Conservation (phyloP, 1,140 invertebrate species). For the Frieseomelitta varia region DNA sequence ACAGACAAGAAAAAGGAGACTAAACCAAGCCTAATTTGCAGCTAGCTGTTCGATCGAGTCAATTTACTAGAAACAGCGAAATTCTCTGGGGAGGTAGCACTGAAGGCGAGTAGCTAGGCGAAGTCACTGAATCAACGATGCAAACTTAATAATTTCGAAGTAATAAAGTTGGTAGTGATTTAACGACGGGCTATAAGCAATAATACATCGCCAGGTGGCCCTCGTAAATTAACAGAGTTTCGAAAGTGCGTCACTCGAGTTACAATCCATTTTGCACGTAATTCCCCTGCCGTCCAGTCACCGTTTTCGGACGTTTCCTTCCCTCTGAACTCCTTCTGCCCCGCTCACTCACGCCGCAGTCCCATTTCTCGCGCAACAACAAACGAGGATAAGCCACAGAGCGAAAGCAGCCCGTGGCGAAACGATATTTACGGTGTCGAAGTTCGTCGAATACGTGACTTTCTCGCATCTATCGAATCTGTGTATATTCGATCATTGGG, state of each 20-base stretch:
- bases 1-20: no score
- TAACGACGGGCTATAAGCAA: slow-evolving; percentile 53
- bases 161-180: slow-evolving; percentile 32
- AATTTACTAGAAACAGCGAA: not conserved
- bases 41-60: not conserved
- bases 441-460: not conserved
- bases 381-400: not conserved
- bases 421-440: slow-evolving; percentile 19
- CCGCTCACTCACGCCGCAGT: no score
- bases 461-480: not conserved
- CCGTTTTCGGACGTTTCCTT: not conserved
- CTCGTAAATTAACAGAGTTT: slow-evolving; percentile 49
- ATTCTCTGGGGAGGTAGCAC: not conserved
- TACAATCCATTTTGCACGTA: slow-evolving; percentile 32
- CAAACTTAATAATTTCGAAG: slow-evolving; percentile 28
- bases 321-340: not conserved
- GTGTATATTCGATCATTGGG: not conserved
- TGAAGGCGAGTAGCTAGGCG: not conserved
- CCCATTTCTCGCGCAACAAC: slow-evolving; percentile 34
- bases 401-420: not conserved
- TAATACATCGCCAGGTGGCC: slow-evolving; percentile 55
- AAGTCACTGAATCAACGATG: not conserved
- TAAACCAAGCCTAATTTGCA: not conserved
- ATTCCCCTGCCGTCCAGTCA: slow-evolving; percentile 20
- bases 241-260: slow-evolving; percentile 50